These are phyloP conservation scores for Labrus mixtus DNA, from an alignment of 2,113 vertebrate genomes.

Conservation along the genomic window DNA sequence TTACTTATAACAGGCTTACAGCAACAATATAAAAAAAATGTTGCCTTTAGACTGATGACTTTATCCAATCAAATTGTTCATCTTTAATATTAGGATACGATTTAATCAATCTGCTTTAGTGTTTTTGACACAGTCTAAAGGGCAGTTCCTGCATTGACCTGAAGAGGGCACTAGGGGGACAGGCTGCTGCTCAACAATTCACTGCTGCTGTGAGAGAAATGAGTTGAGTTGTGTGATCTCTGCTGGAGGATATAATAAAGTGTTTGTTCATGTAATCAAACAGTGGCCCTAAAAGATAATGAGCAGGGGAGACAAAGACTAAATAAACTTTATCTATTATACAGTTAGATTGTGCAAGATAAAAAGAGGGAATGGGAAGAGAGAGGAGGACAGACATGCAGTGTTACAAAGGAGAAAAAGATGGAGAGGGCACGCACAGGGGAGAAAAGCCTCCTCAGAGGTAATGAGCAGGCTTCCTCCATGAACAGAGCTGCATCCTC, in stretches of 20 bases:
- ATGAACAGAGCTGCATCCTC: slow-evolving; percentile 27
- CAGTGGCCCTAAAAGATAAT: slow-evolving; percentile 35
- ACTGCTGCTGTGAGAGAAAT: slow-evolving; percentile 14
- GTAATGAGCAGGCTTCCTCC: slow-evolving; percentile 35
- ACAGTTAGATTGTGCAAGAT: slow-evolving; percentile 25
- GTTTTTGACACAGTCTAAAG: not conserved
- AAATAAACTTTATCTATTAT: slow-evolving; percentile 35
- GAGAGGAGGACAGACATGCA: not conserved
- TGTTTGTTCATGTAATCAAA: slow-evolving; percentile 37
- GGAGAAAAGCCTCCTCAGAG: slow-evolving; percentile 10
- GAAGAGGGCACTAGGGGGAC: slow-evolving; percentile 36
- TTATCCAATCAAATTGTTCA: not conserved
- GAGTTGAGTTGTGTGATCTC: slow-evolving; percentile 29
- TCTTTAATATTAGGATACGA: too few relatives aligned
- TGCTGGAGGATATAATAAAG: slow-evolving; percentile 46
- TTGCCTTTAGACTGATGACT: not conserved
- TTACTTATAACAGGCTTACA: too few relatives aligned
- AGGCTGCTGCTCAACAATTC: slow-evolving; percentile 2
- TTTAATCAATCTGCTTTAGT: too few relatives aligned
- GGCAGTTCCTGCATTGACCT: slow-evolving; percentile 25
- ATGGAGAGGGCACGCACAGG: not conserved
- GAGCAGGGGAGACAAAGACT: slow-evolving; percentile 8
- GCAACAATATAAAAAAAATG: too few relatives aligned
- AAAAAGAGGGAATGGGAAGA: slow-evolving; percentile 24
- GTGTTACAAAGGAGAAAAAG: not conserved